Conservation (phyloP, 2,888 invertebrate species). For the Dasysyrphus tricinctus region DNA sequence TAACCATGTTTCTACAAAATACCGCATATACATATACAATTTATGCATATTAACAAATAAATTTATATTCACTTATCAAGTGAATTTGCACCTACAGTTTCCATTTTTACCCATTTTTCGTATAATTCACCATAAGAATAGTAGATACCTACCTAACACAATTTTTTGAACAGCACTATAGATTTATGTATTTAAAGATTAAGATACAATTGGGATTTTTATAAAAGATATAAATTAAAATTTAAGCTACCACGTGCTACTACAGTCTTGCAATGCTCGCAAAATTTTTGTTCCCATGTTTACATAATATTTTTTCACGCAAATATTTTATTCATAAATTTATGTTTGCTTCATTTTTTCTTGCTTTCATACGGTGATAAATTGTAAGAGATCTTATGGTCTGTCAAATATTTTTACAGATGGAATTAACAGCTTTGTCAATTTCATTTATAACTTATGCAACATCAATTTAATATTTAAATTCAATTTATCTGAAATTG, state of each 20-base stretch:
- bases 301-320: neutral
- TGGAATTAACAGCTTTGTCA: slow-evolving; percentile 15
- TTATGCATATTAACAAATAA: no score
- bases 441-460: slow-evolving; percentile 1
- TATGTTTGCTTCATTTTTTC: neutral
- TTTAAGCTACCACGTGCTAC: slow-evolving; percentile 4
- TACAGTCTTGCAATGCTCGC: neutral
- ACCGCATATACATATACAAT: no score
- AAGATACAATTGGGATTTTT: no score
- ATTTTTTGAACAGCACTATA: neutral
- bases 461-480: neutral
- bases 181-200: neutral
- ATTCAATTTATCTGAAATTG: neutral
- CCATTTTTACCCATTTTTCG: no score
- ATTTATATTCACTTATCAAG: no score
- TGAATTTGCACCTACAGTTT: no score
- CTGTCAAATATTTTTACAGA: slow-evolving; percentile 17
- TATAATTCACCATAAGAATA: no score
- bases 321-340: slow-evolving; percentile 8
- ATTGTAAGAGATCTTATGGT: neutral
- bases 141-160: no score
- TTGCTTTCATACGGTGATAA: neutral
- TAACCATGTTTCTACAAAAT: no score
- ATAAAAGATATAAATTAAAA: neutral
- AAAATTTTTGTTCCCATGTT: slow-evolving; percentile 6